Percentiles rank a stretch among this genome's conserved stretches.
Evolutionary conservation across 2,888 invertebrate species (phyloP).

Genomic region (Anthrax anthrax): DNA sequence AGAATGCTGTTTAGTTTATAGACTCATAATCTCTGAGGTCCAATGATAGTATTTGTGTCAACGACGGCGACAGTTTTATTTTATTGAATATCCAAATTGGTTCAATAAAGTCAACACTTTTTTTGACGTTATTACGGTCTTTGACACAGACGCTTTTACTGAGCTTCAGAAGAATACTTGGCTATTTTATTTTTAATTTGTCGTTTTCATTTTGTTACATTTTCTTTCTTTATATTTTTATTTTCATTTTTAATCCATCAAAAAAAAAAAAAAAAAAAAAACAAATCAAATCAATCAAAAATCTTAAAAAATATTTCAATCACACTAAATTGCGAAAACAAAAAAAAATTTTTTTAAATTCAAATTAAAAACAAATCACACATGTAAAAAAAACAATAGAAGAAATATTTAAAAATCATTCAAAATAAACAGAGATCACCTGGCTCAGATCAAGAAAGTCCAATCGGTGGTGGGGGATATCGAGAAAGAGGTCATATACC

Average conservation of each 20-base stretch:
- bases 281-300: neutral
- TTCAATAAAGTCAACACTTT: too few relatives aligned
- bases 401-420: neutral
- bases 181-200: too few relatives aligned
- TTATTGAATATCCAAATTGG: too few relatives aligned
- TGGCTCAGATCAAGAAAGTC: conserved; percentile 38
- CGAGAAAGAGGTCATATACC: conserved; percentile 43
- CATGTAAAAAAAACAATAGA: conserved; percentile 5
- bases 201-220: too few relatives aligned
- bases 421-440: conserved; percentile 29
- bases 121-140: too few relatives aligned
- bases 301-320: conserved; percentile 1
- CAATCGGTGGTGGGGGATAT: conserved; percentile 32
- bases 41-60: too few relatives aligned
- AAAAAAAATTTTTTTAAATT: conserved; percentile 5
- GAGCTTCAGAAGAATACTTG: too few relatives aligned
- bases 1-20: too few relatives aligned
- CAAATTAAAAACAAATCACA: conserved; percentile 5
- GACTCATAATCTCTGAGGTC: too few relatives aligned
- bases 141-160: too few relatives aligned
- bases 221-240: neutral
- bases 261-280: neutral
- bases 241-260: neutral
- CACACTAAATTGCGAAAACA: conserved; percentile 3
- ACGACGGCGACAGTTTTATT: too few relatives aligned